These are phyloP conservation scores for Elymnias hypermnestra DNA, from an alignment of 1,140 invertebrate species.

Conservation along the genomic window DNA sequence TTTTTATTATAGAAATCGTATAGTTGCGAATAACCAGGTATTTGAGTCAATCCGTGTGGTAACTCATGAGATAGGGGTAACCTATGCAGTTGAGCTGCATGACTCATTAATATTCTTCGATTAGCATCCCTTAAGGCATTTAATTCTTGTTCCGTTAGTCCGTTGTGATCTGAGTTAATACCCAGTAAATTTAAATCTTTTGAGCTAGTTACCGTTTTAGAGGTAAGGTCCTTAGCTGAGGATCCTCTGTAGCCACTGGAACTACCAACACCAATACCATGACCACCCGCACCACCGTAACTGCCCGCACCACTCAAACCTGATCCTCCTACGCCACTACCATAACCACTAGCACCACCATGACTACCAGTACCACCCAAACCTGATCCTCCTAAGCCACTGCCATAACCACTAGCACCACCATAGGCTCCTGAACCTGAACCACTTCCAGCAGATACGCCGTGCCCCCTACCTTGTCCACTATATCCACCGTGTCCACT, in stretches of 20 bases:
- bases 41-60: background rate
- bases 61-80: too few relatives aligned
- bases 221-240: too few relatives aligned
- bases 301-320: background rate
- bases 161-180: background rate
- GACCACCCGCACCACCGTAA: background rate
- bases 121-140: background rate
- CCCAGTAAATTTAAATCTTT: conserved; percentile 1
- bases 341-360: background rate
- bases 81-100: too few relatives aligned
- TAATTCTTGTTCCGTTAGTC: background rate
- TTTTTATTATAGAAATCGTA: too few relatives aligned
- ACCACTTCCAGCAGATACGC: background rate
- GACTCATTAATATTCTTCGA: too few relatives aligned
- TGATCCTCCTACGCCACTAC: background rate
- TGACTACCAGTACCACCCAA: background rate
- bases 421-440: background rate
- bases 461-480: background rate
- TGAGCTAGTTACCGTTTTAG: background rate
- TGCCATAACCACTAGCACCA: background rate
- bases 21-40: too few relatives aligned
- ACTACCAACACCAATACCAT: background rate
- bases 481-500: background rate
- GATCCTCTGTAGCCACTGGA: background rate
- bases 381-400: background rate